Conservation (phyloP, 2,797 vertebrate species). For the Potorous gilbertii region DNA sequence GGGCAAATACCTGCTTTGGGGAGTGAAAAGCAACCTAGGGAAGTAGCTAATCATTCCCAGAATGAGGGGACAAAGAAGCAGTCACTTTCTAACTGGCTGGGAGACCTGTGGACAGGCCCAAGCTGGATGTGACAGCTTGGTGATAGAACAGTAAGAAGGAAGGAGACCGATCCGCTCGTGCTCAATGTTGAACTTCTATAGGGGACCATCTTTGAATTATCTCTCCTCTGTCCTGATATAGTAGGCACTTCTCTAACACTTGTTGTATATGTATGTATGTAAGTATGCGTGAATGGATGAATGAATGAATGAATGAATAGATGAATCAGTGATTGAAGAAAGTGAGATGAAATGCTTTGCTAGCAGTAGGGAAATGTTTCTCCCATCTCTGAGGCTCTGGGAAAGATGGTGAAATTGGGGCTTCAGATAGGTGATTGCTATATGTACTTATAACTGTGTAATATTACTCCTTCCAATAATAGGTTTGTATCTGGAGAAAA, state of each 20-base stretch:
- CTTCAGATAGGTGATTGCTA: background rate
- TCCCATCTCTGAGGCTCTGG: background rate
- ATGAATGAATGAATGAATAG: background rate
- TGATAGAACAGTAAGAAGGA: background rate
- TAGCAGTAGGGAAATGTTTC: background rate
- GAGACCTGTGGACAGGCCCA: background rate
- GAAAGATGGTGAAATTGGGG: background rate
- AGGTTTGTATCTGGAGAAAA: background rate
- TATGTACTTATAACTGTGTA: background rate
- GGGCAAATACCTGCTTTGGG: constrained; percentile 1
- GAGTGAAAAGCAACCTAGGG: background rate
- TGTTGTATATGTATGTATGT: background rate
- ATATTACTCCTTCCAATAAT: background rate
- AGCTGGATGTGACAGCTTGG: background rate
- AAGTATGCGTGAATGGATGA: background rate
- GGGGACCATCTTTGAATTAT: background rate
- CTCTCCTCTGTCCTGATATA: background rate
- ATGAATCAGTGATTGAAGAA: background rate
- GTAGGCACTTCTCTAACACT: background rate
- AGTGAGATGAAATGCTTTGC: background rate
- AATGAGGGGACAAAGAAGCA: background rate
- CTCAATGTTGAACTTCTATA: background rate
- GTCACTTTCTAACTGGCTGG: background rate
- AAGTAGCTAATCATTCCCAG: background rate
- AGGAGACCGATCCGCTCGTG: background rate